Base-by-base conservation (phyloP, 2,113 vertebrate species). In the Xiphias gladius region DNA sequence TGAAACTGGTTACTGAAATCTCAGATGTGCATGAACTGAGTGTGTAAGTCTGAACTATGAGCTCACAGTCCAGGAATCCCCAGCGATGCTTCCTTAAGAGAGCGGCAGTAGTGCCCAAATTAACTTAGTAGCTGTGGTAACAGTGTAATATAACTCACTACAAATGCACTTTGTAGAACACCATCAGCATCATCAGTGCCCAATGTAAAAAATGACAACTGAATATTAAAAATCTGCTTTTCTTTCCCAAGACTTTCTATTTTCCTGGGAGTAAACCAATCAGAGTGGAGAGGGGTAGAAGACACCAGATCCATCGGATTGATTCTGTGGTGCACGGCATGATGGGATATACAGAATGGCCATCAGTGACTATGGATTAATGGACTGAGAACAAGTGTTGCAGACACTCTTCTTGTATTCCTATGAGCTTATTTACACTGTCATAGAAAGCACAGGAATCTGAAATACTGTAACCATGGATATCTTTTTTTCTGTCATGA, bases 11-110 rank as follows among this genome's bases (percentile, higher is more conserved):
- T 37, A 24, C 35, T 58, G 64, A 82, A 66, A 71, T 70, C 54
- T 89, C 81, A 76, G 84, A 84, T 81, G 86, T 74, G 75, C 64
- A 63, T 76, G 81, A 82, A 80, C 76, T n/a, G 28, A 68, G 30
- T 52, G 74, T 81, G 84, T 85, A 80, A 89, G 86, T 89, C 32
- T 90, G 91, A 91, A 89, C 91, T 89, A 89, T 94, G 94, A 93
- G 89, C 90, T 93, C 91, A 94, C 76, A 20, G 76, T 75, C 73
- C 76, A 91, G 90, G 91, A 93, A 93, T 94, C 82, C 64, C 19
- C 76, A 46, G 85, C 65, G 19, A 82, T 59, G 83, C 68, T 86
- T 89, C 86, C 83, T 91, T 87, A 85, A 88, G 85, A 85, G 89
- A 87, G 83, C 86, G n/a, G 77, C 91, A 74, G 82, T 37, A 81